phyloP scores from a whole-genome alignment of 2,113 vertebrate genomes.

The Crotalus helleri region DNA sequence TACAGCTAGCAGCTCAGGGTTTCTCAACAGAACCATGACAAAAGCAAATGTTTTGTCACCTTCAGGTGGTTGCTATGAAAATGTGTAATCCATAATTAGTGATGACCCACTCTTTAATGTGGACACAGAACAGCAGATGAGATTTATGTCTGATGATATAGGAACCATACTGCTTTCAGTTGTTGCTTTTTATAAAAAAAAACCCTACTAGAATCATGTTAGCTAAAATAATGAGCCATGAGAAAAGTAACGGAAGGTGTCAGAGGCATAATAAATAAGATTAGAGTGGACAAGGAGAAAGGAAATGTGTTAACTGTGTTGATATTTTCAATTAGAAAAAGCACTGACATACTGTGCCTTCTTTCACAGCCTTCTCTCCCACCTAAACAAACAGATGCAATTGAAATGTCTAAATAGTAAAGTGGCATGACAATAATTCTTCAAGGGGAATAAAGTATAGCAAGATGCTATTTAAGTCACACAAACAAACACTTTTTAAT shows the following conservation, averaged over 20 bases:
- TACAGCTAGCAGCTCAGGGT: constrained; percentile 68
- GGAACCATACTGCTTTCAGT: constrained; percentile 58
- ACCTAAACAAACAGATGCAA: constrained; percentile 36
- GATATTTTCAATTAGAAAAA: constrained; percentile 61
- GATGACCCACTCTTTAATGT: constrained; percentile 70
- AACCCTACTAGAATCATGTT: constrained; percentile 46
- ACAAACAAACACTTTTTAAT: constrained; percentile 1
- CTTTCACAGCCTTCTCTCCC: constrained; percentile 30
- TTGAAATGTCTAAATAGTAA: constrained; percentile 32
- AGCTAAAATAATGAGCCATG: constrained; percentile 59
- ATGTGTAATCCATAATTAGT: constrained; percentile 74
- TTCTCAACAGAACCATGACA: constrained; percentile 72
- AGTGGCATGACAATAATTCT: constrained; percentile 32
- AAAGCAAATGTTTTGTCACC: constrained; percentile 78
- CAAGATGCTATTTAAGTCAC: constrained; percentile 1
- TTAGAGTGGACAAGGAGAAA: constrained; percentile 62
- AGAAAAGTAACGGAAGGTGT: constrained; percentile 64
- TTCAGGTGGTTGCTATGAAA: constrained; percentile 70
- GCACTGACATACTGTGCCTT: constrained; percentile 50
- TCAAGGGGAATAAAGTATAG: constrained; percentile 10
- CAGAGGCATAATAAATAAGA: constrained; percentile 68
- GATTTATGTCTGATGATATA: constrained; percentile 62
- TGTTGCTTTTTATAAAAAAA: neutral
- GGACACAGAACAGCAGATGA: constrained; percentile 59
- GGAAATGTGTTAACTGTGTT: constrained; percentile 55